These are phyloP conservation scores for Tylochromis polylepis DNA, from an alignment of 2,113 vertebrate genomes.

Conservation along the genomic window DNA sequence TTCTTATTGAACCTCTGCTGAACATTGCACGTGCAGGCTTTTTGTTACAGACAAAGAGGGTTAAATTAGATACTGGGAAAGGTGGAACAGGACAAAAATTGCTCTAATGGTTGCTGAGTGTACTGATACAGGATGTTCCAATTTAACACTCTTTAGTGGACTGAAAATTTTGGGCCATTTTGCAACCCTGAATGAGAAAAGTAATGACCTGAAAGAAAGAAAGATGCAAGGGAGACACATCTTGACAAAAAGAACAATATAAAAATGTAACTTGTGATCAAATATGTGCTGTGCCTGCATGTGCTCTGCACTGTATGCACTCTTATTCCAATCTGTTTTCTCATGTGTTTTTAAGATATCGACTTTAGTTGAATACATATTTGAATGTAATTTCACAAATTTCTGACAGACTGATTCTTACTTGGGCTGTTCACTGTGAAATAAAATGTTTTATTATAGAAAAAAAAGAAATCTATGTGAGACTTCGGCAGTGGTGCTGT, in stretches of 20 bases:
- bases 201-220: slow-evolving; percentile 10
- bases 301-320: background rate
- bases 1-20: background rate
- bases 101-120: slow-evolving; percentile 17
- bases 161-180: slow-evolving; percentile 3
- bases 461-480: background rate
- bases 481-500: background rate
- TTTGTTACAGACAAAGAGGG: background rate
- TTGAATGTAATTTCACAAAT: background rate
- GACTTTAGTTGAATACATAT: background rate
- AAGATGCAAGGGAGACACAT: background rate
- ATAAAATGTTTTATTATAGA: background rate
- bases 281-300: background rate
- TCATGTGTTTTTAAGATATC: background rate
- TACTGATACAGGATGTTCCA: slow-evolving; percentile 51
- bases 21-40: background rate
- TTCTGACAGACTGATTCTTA: background rate
- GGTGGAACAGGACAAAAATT: slow-evolving; percentile 41
- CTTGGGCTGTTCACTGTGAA: background rate
- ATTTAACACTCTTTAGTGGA: slow-evolving; percentile 4
- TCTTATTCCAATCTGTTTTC: background rate
- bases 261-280: background rate
- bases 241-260: background rate
- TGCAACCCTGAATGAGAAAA: background rate
- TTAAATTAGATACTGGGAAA: background rate